Evolutionary conservation across 2,797 vertebrate species (phyloP), one percentile per base, ranked within the genome.

Genomic region (Kryptolebias ocellatus): DNA sequence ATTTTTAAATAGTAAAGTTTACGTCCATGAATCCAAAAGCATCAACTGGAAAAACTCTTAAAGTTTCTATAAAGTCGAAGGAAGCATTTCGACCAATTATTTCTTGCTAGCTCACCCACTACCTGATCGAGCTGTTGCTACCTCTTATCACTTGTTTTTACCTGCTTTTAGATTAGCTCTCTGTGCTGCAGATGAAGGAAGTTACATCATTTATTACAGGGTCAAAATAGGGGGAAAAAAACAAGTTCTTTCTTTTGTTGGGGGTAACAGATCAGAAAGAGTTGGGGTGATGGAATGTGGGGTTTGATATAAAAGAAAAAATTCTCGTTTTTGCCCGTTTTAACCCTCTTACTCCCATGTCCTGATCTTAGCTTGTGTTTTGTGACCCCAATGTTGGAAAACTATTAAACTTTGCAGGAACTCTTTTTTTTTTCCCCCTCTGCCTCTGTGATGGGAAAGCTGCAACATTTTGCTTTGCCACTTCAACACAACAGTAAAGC

Each of bases 331-430:
- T 56, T 59, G 58, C 45, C 55, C 54, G 28, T 56, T 12, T 42
- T 11, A 42, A 2, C 39, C 39, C 39, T 57, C 55, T 8, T 39
- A 20, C 63, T 45, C 78, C 58, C 0, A 7, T 56, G 67, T 71
- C 70, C 59, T 47, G 65, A 76, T 58, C 62, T 29, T 39, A 14
- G 64, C 55, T 62, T 74, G 72, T 58, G 49, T 44, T 53, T 76
- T 65, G 71, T 60, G 42, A 63, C 68, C 47, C 57, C 56, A 5
- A 52, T 81, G 75, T 71, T 73, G 81, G 74, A 57, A 72, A 81
- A 67, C 78, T 79, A 78, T 85, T 85, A 78, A 78, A 82, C 64
- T 83, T 67, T 65, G 69, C 58, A 72, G 71, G 65, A 69, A 1
- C 70, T 81, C 51, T 50, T 27, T 74, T 64, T 67, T 62, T 74